Evolutionary conservation across 30 jellyfish, hydroid and myxozoan genomes (phyloP).

Genomic region (Cassiopea andromeda): DNA sequence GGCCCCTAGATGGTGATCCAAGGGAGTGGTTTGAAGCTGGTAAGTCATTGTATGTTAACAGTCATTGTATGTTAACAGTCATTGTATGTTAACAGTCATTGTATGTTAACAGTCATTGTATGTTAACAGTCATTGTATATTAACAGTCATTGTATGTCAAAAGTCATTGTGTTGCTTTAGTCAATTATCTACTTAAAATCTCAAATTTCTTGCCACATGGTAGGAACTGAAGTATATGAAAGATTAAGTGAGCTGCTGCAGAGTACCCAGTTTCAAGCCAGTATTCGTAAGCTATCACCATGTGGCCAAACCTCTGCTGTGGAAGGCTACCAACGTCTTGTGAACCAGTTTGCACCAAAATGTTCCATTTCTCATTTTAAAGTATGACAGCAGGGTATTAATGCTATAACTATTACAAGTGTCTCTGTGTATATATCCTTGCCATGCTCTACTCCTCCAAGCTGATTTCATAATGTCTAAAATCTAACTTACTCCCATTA

Average conservation of each 20-base stretch:
- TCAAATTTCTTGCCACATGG: no score
- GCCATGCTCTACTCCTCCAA: neutral
- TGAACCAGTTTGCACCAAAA: constrained; percentile 38
- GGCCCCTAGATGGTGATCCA: constrained; percentile 20
- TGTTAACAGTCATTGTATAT: no score
- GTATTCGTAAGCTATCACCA: constrained; percentile 8
- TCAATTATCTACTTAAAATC: no score
- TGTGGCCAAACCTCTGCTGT: constrained; percentile 37
- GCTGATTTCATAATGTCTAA: neutral
- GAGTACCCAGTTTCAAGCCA: constrained; percentile 4
- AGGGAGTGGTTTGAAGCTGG: constrained; percentile 38
- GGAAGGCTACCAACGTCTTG: constrained; percentile 28
- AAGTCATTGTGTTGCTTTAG: no score
- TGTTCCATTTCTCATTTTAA: constrained; percentile 29
- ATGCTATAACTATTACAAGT: neutral
- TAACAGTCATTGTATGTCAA: no score
- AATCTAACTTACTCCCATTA: neutral
- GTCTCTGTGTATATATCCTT: neutral
- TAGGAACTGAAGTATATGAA: constrained; percentile 20
- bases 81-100: no score
- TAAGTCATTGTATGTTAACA: constrained; percentile 4
- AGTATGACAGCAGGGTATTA: constrained; percentile 21
- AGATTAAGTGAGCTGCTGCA: constrained; percentile 21
- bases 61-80: neutral
- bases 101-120: no score